A percentile compares a stretch with the other conserved stretches of the same genome.
Evolutionary conservation across 2,113 vertebrate genomes (phyloP).

Genomic region (Chroicocephalus ridibundus): DNA sequence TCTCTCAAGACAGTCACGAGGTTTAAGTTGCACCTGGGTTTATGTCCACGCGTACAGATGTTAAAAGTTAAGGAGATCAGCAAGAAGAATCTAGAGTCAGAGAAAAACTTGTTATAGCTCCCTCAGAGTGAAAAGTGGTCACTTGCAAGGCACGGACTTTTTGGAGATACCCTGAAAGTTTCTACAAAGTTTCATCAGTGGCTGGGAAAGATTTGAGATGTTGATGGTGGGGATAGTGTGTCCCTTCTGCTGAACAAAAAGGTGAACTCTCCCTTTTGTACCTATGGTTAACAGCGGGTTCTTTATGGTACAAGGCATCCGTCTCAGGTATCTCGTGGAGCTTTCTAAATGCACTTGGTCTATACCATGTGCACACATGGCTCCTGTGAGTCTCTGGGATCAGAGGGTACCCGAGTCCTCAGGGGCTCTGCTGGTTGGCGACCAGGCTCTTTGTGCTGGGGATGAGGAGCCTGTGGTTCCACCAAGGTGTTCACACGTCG

Average conservation of each 20-base stretch:
- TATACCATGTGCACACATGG: fast-evolving
- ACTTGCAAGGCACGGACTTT: neutral
- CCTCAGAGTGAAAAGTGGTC: neutral
- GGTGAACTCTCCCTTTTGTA: neutral
- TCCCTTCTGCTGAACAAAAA: neutral
- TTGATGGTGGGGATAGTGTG: neutral
- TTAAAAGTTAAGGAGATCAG: neutral
- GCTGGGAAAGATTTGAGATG: neutral
- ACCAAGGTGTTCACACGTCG: neutral
- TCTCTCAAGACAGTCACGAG: neutral
- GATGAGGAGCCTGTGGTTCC: neutral
- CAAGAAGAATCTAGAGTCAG: neutral
- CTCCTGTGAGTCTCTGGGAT: neutral
- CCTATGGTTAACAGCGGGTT: fast-evolving
- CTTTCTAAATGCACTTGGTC: neutral
- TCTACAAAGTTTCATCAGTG: neutral
- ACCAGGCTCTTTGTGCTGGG: neutral
- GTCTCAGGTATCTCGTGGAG: fast-evolving
- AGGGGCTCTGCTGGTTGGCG: neutral
- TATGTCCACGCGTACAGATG: neutral
- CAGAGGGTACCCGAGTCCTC: neutral
- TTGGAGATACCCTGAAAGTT: neutral
- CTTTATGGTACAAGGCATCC: neutral
- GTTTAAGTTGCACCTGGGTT: neutral
- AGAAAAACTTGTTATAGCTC: neutral